Evolutionary conservation across 2,797 vertebrate species (phyloP).

Genomic region (Chloroceryle inda): DNA sequence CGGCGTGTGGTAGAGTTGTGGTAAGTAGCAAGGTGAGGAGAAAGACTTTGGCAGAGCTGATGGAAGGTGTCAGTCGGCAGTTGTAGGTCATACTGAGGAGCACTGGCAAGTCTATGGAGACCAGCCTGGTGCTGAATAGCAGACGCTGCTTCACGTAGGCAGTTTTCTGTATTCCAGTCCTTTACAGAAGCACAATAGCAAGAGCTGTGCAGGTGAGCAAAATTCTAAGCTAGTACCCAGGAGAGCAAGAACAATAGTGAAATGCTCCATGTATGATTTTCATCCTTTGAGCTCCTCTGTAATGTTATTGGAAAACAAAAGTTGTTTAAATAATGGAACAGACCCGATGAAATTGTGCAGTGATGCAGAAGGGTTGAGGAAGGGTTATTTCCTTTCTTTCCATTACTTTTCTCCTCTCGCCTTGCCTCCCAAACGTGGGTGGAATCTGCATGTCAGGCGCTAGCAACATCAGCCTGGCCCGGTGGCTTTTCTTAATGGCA

Average conservation of each 20-base stretch:
- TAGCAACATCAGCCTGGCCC: slow-evolving; percentile 41
- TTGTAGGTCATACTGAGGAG: neutral
- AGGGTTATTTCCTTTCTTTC: slow-evolving; percentile 60
- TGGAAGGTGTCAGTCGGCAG: neutral
- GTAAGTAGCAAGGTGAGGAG: neutral
- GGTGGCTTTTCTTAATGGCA: slow-evolving; percentile 57
- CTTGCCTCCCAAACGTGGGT: slow-evolving; percentile 7
- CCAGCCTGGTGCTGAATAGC: neutral
- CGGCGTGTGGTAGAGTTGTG: neutral
- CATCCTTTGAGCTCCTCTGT: slow-evolving; percentile 42
- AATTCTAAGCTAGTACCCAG: neutral
- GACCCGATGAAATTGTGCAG: slow-evolving; percentile 30
- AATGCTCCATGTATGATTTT: slow-evolving; percentile 26
- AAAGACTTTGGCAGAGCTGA: neutral
- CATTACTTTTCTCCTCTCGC: slow-evolving; percentile 10
- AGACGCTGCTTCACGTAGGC: neutral
- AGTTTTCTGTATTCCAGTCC: neutral
- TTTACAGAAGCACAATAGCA: neutral
- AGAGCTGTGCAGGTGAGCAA: neutral
- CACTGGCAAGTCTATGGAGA: neutral
- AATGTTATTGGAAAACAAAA: slow-evolving; percentile 56
- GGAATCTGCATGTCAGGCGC: slow-evolving; percentile 39
- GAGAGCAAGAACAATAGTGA: slow-evolving; percentile 17
- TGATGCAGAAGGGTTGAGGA: slow-evolving; percentile 47
- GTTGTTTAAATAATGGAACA: slow-evolving; percentile 61